A percentile compares a stretch with the other conserved stretches of the same genome.
These are phyloP conservation scores for Andricus grossulariae DNA, from an alignment of 1,140 invertebrate genomes.

Conservation along the genomic window DNA sequence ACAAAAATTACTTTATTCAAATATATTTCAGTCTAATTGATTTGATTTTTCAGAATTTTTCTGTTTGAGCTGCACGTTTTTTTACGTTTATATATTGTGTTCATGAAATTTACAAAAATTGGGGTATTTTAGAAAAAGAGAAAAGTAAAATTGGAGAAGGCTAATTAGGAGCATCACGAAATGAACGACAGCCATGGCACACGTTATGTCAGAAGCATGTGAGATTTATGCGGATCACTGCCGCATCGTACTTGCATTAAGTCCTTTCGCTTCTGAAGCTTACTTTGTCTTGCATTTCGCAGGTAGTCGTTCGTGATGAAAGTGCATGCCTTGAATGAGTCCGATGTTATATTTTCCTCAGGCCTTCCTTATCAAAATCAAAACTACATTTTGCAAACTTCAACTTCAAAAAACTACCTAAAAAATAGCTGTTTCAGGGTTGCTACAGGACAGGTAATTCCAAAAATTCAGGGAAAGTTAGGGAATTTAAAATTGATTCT, in stretches of 20 bases:
- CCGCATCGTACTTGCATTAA: constrained; percentile 14
- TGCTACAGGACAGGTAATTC: no score
- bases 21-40: no score
- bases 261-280: constrained; percentile 32
- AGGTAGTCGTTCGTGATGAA: constrained; percentile 17
- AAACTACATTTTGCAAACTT: background rate
- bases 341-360: background rate
- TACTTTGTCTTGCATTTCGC: constrained; percentile 30
- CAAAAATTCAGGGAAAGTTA: no score
- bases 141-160: constrained; percentile 3
- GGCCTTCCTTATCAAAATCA: background rate
- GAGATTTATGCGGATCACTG: constrained; percentile 23
- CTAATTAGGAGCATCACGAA: constrained; percentile 14
- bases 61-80: no score
- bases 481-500: no score
- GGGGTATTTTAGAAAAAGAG: background rate
- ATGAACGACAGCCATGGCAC: constrained; percentile 17
- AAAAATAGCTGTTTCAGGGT: background rate
- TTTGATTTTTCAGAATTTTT: no score
- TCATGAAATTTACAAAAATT: background rate
- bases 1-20: no score
- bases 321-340: background rate
- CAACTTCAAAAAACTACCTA: background rate
- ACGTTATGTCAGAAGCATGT: constrained; percentile 10
- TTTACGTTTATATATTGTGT: no score